Percentiles rank a stretch among this genome's conserved stretches.
These are phyloP conservation scores for Anguilla anguilla DNA, from an alignment of 2,797 vertebrate species.

Conservation along the genomic window DNA sequence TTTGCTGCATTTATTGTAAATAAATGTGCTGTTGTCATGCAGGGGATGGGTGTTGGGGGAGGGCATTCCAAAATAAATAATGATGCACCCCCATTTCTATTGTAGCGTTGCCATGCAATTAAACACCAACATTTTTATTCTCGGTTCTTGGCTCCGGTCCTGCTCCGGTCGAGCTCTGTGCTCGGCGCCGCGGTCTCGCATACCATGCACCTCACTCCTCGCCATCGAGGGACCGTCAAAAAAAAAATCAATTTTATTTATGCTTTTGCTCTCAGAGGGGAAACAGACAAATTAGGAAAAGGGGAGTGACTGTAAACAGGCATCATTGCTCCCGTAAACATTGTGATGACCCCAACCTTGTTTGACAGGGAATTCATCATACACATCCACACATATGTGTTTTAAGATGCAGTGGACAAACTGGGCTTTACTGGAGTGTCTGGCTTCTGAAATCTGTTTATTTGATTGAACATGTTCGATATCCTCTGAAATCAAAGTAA, in stretches of 20 bases:
- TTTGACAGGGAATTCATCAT: neutral
- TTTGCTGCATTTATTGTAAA: constrained; percentile 11
- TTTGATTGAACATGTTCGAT: neutral
- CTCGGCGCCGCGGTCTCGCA: constrained; percentile 50
- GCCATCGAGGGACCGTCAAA: constrained; percentile 73
- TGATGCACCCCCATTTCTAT: constrained; percentile 66
- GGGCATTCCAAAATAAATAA: constrained; percentile 55
- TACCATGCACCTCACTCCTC: constrained; percentile 67
- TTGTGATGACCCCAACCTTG: neutral
- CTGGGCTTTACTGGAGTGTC: neutral
- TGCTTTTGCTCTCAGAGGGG: constrained; percentile 67
- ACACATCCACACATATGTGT: neutral
- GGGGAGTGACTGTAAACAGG: constrained; percentile 73
- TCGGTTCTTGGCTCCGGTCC: constrained; percentile 35
- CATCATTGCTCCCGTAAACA: constrained; percentile 64
- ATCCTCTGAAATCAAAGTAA: neutral
- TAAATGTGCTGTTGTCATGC: constrained; percentile 61
- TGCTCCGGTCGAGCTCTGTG: constrained; percentile 42
- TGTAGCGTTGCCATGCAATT: constrained; percentile 60
- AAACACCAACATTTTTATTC: constrained; percentile 63
- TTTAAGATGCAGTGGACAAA: neutral
- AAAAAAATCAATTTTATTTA: constrained; percentile 71
- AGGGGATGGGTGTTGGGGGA: constrained; percentile 36
- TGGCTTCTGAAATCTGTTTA: neutral
- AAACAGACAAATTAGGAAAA: constrained; percentile 72